Percentiles rank a stretch among this genome's conserved stretches.
Conservation (phyloP, 35 echinoderm and acorn worm genomes). For the Diadema setosum region DNA sequence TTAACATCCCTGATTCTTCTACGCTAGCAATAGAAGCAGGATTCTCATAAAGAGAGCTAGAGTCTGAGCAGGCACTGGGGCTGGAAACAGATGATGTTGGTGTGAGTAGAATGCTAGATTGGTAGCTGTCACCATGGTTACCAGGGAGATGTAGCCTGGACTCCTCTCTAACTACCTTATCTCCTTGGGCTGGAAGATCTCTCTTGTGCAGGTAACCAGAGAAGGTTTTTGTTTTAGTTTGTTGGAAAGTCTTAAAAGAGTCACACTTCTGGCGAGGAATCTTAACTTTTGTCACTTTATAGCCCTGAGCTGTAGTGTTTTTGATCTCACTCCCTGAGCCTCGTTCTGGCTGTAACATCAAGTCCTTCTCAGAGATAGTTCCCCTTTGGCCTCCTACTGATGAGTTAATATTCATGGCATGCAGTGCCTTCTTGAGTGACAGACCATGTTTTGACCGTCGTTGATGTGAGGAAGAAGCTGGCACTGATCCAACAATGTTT, state of each 20-base stretch:
- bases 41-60: constrained; percentile 13
- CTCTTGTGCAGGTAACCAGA: background rate
- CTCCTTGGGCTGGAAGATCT: background rate
- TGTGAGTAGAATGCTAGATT: background rate
- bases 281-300: background rate
- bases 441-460: too few species aligned
- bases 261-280: background rate
- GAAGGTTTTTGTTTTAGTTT: background rate
- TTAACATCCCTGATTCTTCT: too few species aligned
- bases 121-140: background rate
- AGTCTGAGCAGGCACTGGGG: constrained; percentile 46
- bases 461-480: too few species aligned
- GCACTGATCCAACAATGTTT: too few species aligned
- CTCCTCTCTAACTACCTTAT: background rate
- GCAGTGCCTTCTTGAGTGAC: too few species aligned
- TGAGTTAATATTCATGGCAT: too few species aligned
- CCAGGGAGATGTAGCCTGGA: background rate
- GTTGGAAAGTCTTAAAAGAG: background rate
- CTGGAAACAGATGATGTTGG: constrained; percentile 46
- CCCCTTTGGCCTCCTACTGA: too few species aligned
- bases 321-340: too few species aligned
- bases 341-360: too few species aligned
- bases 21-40: background rate
- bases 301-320: too few species aligned
- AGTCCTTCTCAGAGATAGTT: too few species aligned